Evolutionary conservation across 2,888 invertebrate genomes (phyloP), one percentile per base, ranked within the genome.

Genomic region (Cryptops parisi): DNA sequence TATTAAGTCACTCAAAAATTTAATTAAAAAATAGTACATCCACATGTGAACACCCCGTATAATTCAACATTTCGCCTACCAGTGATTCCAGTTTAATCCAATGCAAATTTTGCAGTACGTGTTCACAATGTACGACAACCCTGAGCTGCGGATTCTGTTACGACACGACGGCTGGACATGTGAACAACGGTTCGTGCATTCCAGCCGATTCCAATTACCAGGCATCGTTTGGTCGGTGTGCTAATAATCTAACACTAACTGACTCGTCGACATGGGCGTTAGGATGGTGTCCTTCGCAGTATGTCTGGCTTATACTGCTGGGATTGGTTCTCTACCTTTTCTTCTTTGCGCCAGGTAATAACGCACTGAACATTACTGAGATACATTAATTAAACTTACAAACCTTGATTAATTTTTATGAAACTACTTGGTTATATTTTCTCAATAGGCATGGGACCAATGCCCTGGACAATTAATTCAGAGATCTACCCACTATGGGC

Each of bases 401-500:
- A n/a, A n/a, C n/a, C n/a, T n/a, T n/a, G n/a, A n/a, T n/a, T n/a
- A n/a, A n/a, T n/a, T n/a, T n/a, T n/a, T n/a, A n/a, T n/a, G 9
- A 43, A 3, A 22, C 23, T 9, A 41, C 21, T 43, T 4, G 21
- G 21, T n/a, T 15, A n/a, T 43, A n/a, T 43, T 43, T 9, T 23
- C 22, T 23, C 25, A 6, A 23, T 56, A 72, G 74, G 74, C 38
- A 69, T 73, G 63, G 74, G 74, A 4, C 72, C 73, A 2, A 73
- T 74, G 69, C 74, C 74, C 1, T 75, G 75, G 75, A 74, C 74
- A 3, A 68, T 75, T 50, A 75, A 75, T 61, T 71, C 74, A 2
- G 75, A 75, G 62, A 74, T 75, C 51, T 75, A 72, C 60, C 75
- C 75, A 0, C 62, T 69, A 27, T 75, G 74, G 75, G 74, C 75